Evolutionary conservation across 2,113 vertebrate genomes (phyloP), one percentile per base, ranked within the genome.

Genomic region (Ophthalmolycus amberensis): DNA sequence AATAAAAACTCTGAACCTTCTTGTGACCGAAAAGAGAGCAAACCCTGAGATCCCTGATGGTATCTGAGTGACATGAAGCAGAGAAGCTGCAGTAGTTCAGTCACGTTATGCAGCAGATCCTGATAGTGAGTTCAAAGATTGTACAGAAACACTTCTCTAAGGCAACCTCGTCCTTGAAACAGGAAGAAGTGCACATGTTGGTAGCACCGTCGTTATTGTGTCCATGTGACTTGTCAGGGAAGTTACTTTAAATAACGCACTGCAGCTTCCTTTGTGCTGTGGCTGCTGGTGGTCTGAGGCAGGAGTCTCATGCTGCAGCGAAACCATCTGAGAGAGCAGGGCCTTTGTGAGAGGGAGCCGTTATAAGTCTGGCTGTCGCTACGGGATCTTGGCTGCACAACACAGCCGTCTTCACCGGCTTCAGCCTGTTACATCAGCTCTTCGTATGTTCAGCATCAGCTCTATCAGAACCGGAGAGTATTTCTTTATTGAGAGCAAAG

Each of bases 141-240:
- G 29, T 29, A 29, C 29, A 29, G 29, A 29, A 29, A 29, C 29
- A 29, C 29, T 29, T 29, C 29, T 29, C 29, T 29, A 29, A 29
- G 29, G 29, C 29, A 29, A 29, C 2, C 29, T 29, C 2, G 29
- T 29, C 29, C 29, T 29, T 29, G 29, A 29, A 29, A 32, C 32
- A 32, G 32, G 32, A 32, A 32, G 32, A 32, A 32, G 32, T 32
- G 32, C 32, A 32, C 6, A 34, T 34, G 34, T 34, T 34, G 4
- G 34, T 40, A 65, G 15, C 14, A 0, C 6, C 34, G 6, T 34
- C n/a, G 67, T 76, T 66, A 18, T 22, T 22, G 38, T 20, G 32
- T 52, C 50, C 11, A 14, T 62, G 52, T 73, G 85, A 80, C 54
- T 7, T 16, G 54, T 63, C 46, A 48, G 42, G 11, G 67, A 72